Conservation (phyloP, 2,113 vertebrate genomes). For the Lipophrys pholis region DNA sequence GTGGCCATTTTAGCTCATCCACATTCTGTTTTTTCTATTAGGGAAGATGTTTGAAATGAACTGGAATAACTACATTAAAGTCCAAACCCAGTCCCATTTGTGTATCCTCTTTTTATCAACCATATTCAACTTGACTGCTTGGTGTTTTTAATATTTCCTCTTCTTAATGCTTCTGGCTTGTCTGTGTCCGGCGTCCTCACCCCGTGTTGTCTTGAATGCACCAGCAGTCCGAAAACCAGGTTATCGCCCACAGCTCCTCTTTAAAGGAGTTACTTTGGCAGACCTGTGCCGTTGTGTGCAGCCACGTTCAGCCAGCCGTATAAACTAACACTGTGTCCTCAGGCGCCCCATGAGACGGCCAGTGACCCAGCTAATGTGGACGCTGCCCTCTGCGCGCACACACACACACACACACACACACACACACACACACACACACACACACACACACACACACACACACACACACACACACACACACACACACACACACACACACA, state of each 20-base stretch:
- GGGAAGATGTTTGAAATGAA: slow-evolving; percentile 5
- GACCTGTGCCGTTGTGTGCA: slow-evolving; percentile 66
- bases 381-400: slow-evolving; percentile 39
- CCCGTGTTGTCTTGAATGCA: slow-evolving; percentile 22
- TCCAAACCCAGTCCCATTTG: neutral
- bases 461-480: slow-evolving; percentile 19
- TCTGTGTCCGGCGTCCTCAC: slow-evolving; percentile 29
- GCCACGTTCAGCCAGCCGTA: slow-evolving; percentile 68
- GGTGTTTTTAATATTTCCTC: neutral
- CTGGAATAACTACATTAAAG: slow-evolving; percentile 35
- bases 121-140: slow-evolving; percentile 5
- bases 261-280: slow-evolving; percentile 35
- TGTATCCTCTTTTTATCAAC: slow-evolving; percentile 24
- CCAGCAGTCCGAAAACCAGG: slow-evolving; percentile 41
- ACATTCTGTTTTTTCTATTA: neutral
- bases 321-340: slow-evolving; percentile 75
- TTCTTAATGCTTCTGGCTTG: slow-evolving; percentile 29
- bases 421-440: slow-evolving; percentile 23
- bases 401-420: neutral
- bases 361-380: slow-evolving; percentile 74
- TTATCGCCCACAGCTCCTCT: slow-evolving; percentile 30
- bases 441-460: neutral
- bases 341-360: slow-evolving; percentile 63
- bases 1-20: neutral
- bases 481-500: slow-evolving; percentile 22